phyloP scores from a whole-genome alignment of 2,113 vertebrate species.

The Lontra canadensis region DNA sequence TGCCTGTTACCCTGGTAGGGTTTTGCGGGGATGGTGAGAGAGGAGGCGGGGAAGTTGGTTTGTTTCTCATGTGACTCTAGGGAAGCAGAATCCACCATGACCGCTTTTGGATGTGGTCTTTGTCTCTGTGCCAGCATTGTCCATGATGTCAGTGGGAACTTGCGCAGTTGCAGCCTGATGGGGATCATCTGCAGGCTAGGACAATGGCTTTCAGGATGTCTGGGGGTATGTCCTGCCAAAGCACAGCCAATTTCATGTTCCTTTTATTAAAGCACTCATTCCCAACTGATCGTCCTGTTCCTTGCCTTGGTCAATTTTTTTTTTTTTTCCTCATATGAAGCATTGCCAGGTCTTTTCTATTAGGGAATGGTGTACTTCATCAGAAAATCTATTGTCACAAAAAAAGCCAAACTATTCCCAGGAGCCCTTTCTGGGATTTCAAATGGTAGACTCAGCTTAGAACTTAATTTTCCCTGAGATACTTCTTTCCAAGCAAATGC shows the following conservation, averaged over 20 bases:
- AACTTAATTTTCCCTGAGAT: slow-evolving; percentile 70
- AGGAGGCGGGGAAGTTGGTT: not conserved
- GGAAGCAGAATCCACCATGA: not conserved
- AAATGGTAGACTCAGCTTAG: slow-evolving; percentile 51
- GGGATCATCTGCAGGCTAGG: slow-evolving; percentile 35
- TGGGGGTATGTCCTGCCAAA: slow-evolving; percentile 34
- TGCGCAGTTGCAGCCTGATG: not conserved
- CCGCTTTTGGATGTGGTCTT: not conserved
- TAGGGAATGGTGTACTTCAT: slow-evolving; percentile 57
- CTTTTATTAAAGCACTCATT: slow-evolving; percentile 65
- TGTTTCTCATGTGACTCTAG: not conserved
- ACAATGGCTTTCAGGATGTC: not conserved
- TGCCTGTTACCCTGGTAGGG: not conserved
- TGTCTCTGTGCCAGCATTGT: not conserved
- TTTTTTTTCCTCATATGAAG: slow-evolving; percentile 9
- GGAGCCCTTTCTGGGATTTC: slow-evolving; percentile 56
- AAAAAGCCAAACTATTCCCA: slow-evolving; percentile 51
- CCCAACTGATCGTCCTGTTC: not conserved
- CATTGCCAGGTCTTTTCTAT: slow-evolving; percentile 49
- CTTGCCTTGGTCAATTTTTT: not conserved
- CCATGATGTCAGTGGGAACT: not conserved
- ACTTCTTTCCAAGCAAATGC: slow-evolving; percentile 50
- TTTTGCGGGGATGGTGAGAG: not conserved
- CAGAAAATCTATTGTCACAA: slow-evolving; percentile 58
- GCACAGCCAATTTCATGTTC: not conserved